Conservation (phyloP, 2,888 invertebrate genomes). For the Eristalinus sepulchralis region DNA sequence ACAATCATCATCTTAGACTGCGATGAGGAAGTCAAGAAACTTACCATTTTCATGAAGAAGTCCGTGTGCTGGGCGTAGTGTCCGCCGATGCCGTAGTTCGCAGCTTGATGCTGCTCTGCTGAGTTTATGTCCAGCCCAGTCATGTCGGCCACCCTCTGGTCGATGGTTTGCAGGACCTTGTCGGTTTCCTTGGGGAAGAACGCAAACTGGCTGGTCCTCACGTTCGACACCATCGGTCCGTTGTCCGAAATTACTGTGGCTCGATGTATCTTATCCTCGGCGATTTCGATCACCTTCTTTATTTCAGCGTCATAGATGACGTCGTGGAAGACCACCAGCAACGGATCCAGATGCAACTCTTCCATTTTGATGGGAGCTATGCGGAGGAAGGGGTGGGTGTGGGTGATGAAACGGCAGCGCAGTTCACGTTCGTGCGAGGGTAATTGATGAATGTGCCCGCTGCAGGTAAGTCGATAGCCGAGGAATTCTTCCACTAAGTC, state of each 20-base stretch:
- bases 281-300: slow-evolving; percentile 81
- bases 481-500: background rate
- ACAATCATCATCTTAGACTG: background rate
- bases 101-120: slow-evolving; percentile 84
- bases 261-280: slow-evolving; percentile 82
- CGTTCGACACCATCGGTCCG: slow-evolving; percentile 80
- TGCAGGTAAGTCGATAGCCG: slow-evolving; percentile 78
- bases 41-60: slow-evolving; percentile 72
- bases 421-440: slow-evolving; percentile 76
- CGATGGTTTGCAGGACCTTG: slow-evolving; percentile 81
- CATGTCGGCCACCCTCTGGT: slow-evolving; percentile 82
- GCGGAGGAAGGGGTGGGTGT: slow-evolving; percentile 79
- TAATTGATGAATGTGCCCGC: slow-evolving; percentile 82
- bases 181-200: slow-evolving; percentile 81
- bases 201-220: slow-evolving; percentile 75
- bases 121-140: slow-evolving; percentile 83
- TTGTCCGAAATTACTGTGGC: slow-evolving; percentile 88
- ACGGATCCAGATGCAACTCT: slow-evolving; percentile 81
- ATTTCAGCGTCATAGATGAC: slow-evolving; percentile 84
- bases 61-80: slow-evolving; percentile 83
- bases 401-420: slow-evolving; percentile 78
- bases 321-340: slow-evolving; percentile 83
- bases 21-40: slow-evolving; percentile 17
- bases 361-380: slow-evolving; percentile 83
- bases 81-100: slow-evolving; percentile 82